Base-by-base conservation (phyloP, 2,888 invertebrate species). In the Troides aeacus region DNA sequence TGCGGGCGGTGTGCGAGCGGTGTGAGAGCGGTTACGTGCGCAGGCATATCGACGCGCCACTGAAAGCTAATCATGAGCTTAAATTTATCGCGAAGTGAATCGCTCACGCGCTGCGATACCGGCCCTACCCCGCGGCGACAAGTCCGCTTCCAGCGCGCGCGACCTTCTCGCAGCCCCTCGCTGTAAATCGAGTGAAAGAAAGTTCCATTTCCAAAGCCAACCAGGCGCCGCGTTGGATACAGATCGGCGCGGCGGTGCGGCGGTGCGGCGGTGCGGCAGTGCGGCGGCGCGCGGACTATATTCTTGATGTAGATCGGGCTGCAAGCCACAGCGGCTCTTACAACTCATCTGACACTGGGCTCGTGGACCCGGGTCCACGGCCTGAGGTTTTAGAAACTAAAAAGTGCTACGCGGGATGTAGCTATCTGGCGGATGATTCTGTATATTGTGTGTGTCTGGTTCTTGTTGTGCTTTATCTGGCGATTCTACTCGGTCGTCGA, bases 31-130 rank as follows among this genome's bases (percentile, higher is more conserved):
- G 91, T 91, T 90, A 90, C 89, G 87, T 87, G 89, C 89, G 90
- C 89, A 88, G 90, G 90, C 90, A 87, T 85, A 89, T 90, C 89
- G 92, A 91, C 89, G 85, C 84, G 84, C 81, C 88, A 87, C 88
- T 90, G 90, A 91, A 90, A 92, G 91, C 90, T 92, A 92, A 92
- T 92, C 92, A 92, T 90, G 90, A 92, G 90, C 91, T 90, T 86
- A 87, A 91, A 92, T 92, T 92, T 92, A 92, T 92, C 91, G 90
- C 86, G 85, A 84, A 90, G 91, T 92, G 92, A 92, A 92, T 92
- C 92, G 91, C 90, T 92, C 92, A 91, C 89, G 89, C 87, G 87
- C 84, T 84, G 39, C 39, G 90, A 92, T 90, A 87, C 88, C 86
- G 81, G 8, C 39, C 90, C 86, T 91, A 92, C 92, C 91, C 90